Evolutionary conservation across 1,140 invertebrate species (phyloP).

Genomic region (Drosophila littoralis): DNA sequence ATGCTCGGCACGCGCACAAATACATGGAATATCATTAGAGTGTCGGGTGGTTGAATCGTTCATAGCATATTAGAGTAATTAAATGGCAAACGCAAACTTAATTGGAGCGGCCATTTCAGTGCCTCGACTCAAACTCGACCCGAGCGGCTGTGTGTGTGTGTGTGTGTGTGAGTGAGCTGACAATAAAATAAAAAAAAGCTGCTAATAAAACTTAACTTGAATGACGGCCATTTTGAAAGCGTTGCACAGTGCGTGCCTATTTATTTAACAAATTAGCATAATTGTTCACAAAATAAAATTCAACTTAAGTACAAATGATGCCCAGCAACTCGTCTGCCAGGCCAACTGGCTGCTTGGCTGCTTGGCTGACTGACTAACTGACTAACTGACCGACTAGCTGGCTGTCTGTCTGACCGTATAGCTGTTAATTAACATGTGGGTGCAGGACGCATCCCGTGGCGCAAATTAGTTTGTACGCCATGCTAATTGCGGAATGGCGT

Average conservation of each 20-base stretch:
- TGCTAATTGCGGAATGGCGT: slow-evolving; percentile 81
- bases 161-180: slow-evolving; percentile 47
- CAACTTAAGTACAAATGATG: slow-evolving; percentile 84
- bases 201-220: slow-evolving; percentile 80
- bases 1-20: slow-evolving; percentile 78
- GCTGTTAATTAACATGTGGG: slow-evolving; percentile 81
- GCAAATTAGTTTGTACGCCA: slow-evolving; percentile 84
- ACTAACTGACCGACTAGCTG: background rate
- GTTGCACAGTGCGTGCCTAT: slow-evolving; percentile 63
- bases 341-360: slow-evolving; percentile 16
- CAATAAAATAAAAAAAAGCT: slow-evolving; percentile 77
- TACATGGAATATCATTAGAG: slow-evolving; percentile 37
- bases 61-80: slow-evolving; percentile 77
- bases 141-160: background rate
- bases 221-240: slow-evolving; percentile 67
- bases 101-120: slow-evolving; percentile 60
- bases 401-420: slow-evolving; percentile 3
- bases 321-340: slow-evolving; percentile 15
- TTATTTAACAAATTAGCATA: slow-evolving; percentile 84
- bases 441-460: slow-evolving; percentile 69
- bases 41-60: slow-evolving; percentile 53
- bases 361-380: slow-evolving; percentile 1
- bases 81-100: slow-evolving; percentile 77
- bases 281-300: slow-evolving; percentile 84
- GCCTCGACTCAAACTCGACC: background rate